Percentiles rank a stretch among this genome's conserved stretches.
phyloP scores from a whole-genome alignment of 2,888 invertebrate genomes.

The Phengaris arion region DNA sequence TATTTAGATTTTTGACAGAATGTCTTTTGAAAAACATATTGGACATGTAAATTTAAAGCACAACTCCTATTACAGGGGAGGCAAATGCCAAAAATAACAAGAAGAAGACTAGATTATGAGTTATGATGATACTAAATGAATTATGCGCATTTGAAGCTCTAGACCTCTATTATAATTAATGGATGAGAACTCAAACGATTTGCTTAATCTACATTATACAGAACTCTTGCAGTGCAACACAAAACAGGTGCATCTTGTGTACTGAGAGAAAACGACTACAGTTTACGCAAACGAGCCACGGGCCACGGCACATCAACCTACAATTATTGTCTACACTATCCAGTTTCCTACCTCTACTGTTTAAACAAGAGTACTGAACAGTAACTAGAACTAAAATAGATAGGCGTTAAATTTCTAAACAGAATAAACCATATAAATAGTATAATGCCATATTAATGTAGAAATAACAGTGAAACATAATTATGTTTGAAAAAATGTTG shows the following conservation, averaged over 20 bases:
- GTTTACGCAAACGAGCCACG: background rate
- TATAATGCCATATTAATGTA: too few relatives aligned
- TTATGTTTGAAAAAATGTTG: too few relatives aligned
- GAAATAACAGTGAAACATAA: too few relatives aligned
- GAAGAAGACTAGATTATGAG: background rate
- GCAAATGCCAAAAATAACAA: too few relatives aligned
- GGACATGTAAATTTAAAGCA: too few relatives aligned
- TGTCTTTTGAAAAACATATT: too few relatives aligned
- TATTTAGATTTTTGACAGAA: too few relatives aligned
- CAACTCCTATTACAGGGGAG: too few relatives aligned
- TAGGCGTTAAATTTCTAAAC: background rate
- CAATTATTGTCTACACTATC: background rate
- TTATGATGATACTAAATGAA: background rate
- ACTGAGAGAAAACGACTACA: conserved; percentile 21
- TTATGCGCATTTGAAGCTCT: conserved; percentile 4
- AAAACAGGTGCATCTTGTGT: conserved; percentile 26
- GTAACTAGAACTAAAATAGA: background rate
- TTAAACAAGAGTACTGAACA: background rate
- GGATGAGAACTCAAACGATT: conserved; percentile 19
- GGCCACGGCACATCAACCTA: background rate
- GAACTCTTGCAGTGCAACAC: conserved; percentile 26
- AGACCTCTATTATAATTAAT: conserved; percentile 18
- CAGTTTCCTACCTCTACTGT: background rate
- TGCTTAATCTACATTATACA: background rate
- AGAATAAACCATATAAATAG: too few relatives aligned